Evolutionary conservation across 1,140 invertebrate species (phyloP).

Genomic region (Drosophila funebris): DNA sequence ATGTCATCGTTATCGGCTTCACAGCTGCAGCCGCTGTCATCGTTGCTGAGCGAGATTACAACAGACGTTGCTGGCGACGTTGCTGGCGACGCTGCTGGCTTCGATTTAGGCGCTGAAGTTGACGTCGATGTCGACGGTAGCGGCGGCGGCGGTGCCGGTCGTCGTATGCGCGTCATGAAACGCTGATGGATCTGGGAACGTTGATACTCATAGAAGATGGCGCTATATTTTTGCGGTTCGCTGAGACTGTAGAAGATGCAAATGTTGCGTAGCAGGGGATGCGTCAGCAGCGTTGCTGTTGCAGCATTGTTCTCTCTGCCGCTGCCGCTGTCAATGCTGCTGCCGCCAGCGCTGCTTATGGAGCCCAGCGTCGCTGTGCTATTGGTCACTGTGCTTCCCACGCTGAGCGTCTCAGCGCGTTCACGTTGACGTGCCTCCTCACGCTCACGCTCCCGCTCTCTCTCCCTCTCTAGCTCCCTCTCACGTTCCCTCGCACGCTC

Average conservation of each 20-base stretch:
- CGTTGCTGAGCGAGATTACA: slow-evolving; percentile 29
- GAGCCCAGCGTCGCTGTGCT: slow-evolving; percentile 73
- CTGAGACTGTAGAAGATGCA: slow-evolving; percentile 69
- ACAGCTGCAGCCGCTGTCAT: slow-evolving; percentile 68
- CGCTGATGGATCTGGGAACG: slow-evolving; percentile 50
- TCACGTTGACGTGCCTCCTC: not conserved
- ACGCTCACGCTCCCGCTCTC: not conserved
- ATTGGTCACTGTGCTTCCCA: slow-evolving; percentile 76
- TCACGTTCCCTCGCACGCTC: not conserved
- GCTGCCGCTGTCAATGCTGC: slow-evolving; percentile 20
- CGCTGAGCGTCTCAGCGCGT: slow-evolving; percentile 47
- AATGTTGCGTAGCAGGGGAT: slow-evolving; percentile 68
- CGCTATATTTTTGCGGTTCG: slow-evolving; percentile 71
- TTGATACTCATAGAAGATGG: slow-evolving; percentile 78
- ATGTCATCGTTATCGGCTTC: slow-evolving; percentile 46
- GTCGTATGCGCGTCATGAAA: slow-evolving; percentile 65
- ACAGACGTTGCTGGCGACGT: not conserved
- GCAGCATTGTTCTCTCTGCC: not conserved
- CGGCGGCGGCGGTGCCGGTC: slow-evolving; percentile 41
- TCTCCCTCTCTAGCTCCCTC: slow-evolving; percentile 1
- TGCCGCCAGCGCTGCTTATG: slow-evolving; percentile 53
- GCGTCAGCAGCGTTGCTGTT: slow-evolving; percentile 25
- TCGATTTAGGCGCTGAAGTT: not conserved
- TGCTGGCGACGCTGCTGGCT: not conserved
- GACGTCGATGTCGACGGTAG: not conserved